phyloP scores from a whole-genome alignment of 2,888 invertebrate genomes.

The Agrilus mali region DNA sequence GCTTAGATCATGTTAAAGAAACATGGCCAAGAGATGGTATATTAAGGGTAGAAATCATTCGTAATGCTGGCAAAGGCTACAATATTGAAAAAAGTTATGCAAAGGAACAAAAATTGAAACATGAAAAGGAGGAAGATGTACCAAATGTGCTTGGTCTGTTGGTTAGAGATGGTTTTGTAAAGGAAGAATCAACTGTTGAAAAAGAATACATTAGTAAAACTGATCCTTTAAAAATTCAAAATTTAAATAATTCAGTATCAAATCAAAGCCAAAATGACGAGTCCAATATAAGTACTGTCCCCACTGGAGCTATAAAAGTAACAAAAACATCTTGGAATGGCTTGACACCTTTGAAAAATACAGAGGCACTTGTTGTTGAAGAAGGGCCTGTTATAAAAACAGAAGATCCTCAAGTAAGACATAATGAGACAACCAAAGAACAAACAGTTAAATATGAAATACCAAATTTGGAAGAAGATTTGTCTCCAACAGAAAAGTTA shows the following conservation, averaged over 20 bases:
- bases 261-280: slow-evolving; percentile 11
- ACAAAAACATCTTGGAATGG: slow-evolving; percentile 27
- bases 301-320: slow-evolving; percentile 14
- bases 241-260: slow-evolving; percentile 11
- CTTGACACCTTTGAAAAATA: slow-evolving; percentile 7
- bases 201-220: slow-evolving; percentile 36
- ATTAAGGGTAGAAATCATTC: slow-evolving; percentile 76
- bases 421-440: slow-evolving; percentile 4
- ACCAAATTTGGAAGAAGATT: slow-evolving; percentile 30
- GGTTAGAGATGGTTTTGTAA: slow-evolving; percentile 53
- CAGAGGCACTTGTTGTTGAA: neutral
- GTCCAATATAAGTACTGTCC: slow-evolving; percentile 6
- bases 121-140: slow-evolving; percentile 49
- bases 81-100: slow-evolving; percentile 72
- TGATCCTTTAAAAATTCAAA: slow-evolving; percentile 21
- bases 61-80: slow-evolving; percentile 59
- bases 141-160: slow-evolving; percentile 49
- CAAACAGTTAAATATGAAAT: slow-evolving; percentile 2
- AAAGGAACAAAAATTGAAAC: slow-evolving; percentile 61
- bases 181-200: slow-evolving; percentile 51
- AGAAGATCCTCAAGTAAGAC: slow-evolving; percentile 4
- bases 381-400: neutral
- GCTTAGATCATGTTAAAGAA: slow-evolving; percentile 75
- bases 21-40: slow-evolving; percentile 95
- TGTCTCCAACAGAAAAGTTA: slow-evolving; percentile 45